Conservation (phyloP, 2,888 invertebrate species). For the Sphaerophoria rueppellii region DNA sequence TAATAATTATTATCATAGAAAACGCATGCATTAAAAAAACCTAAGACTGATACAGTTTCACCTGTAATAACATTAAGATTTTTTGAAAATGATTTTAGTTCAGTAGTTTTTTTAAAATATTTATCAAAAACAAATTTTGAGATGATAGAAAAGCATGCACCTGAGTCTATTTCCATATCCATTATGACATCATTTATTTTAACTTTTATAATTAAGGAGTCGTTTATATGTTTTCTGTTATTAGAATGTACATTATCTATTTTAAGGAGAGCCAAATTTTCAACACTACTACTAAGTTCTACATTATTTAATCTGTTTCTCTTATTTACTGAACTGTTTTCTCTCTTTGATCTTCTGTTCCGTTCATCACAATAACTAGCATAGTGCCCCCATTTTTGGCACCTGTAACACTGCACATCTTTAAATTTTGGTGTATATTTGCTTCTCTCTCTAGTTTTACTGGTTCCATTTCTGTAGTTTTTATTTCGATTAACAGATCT, state of each 20-base stretch:
- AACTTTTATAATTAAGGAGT: no score
- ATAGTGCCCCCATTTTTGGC: constrained; percentile 23
- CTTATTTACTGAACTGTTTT: neutral
- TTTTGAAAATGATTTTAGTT: neutral
- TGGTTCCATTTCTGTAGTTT: neutral
- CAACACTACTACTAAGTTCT: constrained; percentile 20
- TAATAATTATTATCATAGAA: constrained; percentile 2
- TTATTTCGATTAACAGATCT: constrained; percentile 16
- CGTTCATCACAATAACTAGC: constrained; percentile 27
- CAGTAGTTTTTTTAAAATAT: no score
- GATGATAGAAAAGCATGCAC: no score
- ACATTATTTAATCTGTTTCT: constrained; percentile 37
- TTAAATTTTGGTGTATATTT: constrained; percentile 2
- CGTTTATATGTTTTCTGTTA: no score
- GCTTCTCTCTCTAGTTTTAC: constrained; percentile 6
- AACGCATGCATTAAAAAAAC: constrained; percentile 32
- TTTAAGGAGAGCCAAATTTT: constrained; percentile 31
- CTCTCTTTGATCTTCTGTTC: constrained; percentile 12
- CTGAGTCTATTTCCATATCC: no score
- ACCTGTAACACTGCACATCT: constrained; percentile 17
- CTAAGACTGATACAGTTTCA: constrained; percentile 33
- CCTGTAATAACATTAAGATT: constrained; percentile 28
- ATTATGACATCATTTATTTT: no score
- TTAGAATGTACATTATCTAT: constrained; percentile 18
- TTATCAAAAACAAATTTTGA: no score